These are phyloP conservation scores for Enoplolaimus lenunculus DNA, from an alignment of 2,888 invertebrate genomes.

Conservation along the genomic window DNA sequence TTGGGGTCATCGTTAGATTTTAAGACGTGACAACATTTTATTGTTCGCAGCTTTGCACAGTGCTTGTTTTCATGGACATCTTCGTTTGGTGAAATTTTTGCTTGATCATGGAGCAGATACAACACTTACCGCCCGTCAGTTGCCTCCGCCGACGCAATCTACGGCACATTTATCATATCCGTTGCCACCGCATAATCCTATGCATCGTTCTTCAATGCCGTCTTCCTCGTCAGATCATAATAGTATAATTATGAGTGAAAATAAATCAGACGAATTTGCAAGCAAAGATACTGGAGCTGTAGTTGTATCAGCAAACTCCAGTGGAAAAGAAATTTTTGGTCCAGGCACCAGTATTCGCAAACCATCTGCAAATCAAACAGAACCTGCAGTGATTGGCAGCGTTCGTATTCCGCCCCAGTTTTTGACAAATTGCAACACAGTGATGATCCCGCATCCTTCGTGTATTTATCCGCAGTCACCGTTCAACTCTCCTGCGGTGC, in stretches of 20 bases:
- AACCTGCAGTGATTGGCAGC: neutral
- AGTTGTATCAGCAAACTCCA: neutral
- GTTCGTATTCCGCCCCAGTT: neutral
- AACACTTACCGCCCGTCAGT: conserved; percentile 40
- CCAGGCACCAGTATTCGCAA: neutral
- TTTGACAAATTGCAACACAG: neutral
- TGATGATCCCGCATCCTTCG: neutral
- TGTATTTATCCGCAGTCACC: no score
- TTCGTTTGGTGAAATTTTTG: conserved; percentile 44
- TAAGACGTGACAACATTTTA: no score
- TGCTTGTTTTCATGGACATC: conserved; percentile 46
- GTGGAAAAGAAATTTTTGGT: neutral
- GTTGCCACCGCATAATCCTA: neutral
- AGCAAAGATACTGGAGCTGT: no score
- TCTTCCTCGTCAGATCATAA: neutral
- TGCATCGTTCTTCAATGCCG: neutral
- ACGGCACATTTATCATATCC: neutral
- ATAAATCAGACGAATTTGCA: neutral
- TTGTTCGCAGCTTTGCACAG: conserved; percentile 42
- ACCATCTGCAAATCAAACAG: neutral
- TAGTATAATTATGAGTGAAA: neutral
- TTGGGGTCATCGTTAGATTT: no score
- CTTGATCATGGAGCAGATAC: conserved; percentile 46
- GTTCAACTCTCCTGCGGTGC: neutral
- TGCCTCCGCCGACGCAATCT: neutral